phyloP scores from a whole-genome alignment of 2,797 vertebrate species.

The Micropoecilia bifurca region DNA sequence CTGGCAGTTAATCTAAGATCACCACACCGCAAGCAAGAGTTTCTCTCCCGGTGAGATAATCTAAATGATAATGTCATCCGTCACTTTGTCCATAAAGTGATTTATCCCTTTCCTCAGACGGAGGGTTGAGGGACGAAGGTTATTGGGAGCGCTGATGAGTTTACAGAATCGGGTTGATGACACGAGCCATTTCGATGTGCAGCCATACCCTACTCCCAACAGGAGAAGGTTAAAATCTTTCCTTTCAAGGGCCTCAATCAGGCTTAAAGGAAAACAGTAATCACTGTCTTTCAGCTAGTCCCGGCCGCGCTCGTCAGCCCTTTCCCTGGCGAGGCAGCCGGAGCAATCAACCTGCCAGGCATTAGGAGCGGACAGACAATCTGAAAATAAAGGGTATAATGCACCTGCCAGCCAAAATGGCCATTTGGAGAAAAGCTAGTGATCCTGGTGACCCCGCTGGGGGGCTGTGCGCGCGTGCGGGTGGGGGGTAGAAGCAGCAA shows the following conservation, averaged over 20 bases:
- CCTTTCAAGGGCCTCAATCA: conserved; percentile 99
- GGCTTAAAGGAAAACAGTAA: conserved; percentile 99
- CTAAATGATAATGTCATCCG: conserved; percentile 98
- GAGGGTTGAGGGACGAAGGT: conserved; percentile 60
- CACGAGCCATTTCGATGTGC: conserved; percentile 96
- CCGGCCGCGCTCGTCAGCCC: conserved; percentile 94
- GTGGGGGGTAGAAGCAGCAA: conserved; percentile 56
- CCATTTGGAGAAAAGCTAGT: conserved; percentile 99
- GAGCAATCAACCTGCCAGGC: conserved; percentile 99
- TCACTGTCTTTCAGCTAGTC: conserved; percentile 99
- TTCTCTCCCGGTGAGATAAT: conserved; percentile 94
- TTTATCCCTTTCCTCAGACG: conserved; percentile 63
- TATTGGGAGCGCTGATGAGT: conserved; percentile 93
- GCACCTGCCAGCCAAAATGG: conserved; percentile 99
- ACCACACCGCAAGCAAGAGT: conserved; percentile 81
- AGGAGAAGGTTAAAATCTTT: conserved; percentile 99
- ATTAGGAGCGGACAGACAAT: conserved; percentile 99
- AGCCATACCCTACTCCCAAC: conserved; percentile 96
- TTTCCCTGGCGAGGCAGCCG: conserved; percentile 97
- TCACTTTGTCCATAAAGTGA: conserved; percentile 89
- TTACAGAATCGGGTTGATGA: conserved; percentile 99
- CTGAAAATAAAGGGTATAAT: conserved; percentile 99
- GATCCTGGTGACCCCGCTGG: conserved; percentile 99
- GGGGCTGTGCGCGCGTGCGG: conserved; percentile 80
- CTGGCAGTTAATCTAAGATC: conserved; percentile 67